Evolutionary conservation across 2,113 vertebrate genomes (phyloP).

Genomic region (Epinephelus moara): DNA sequence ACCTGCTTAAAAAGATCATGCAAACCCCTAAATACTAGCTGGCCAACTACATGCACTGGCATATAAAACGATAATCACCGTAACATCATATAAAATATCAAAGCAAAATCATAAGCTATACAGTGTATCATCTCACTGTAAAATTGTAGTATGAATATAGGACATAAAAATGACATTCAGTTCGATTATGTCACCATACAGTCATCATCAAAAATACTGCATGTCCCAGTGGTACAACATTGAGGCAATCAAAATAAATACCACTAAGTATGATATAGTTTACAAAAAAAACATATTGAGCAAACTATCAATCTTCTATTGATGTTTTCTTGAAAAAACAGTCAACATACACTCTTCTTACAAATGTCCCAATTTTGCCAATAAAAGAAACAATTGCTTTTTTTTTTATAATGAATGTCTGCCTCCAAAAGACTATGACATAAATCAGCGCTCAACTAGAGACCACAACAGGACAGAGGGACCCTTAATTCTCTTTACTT

Average conservation of each 20-base stretch:
- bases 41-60: no score
- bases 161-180: slow-evolving; percentile 4
- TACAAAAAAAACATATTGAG: no score
- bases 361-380: neutral
- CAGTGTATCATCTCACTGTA: neutral
- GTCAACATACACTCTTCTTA: neutral
- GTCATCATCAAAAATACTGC: slow-evolving; percentile 4
- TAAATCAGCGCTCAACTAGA: neutral
- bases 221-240: no score
- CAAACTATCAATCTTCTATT: slow-evolving; percentile 3
- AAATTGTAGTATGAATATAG: neutral
- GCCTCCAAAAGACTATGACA: slow-evolving; percentile 19
- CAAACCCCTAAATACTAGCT: no score
- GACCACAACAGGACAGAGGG: slow-evolving; percentile 1
- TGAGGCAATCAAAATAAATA: neutral
- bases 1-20: no score
- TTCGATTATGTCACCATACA: slow-evolving; percentile 8
- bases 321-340: slow-evolving; percentile 8
- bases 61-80: no score
- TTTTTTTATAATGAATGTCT: neutral
- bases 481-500: no score
- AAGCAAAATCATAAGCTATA: neutral
- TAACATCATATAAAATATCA: no score
- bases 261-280: no score
- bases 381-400: slow-evolving; percentile 40